A percentile compares a stretch with the other conserved stretches of the same genome.
Evolutionary conservation across 2,797 vertebrate species (phyloP).

Genomic region (Catharus ustulatus): DNA sequence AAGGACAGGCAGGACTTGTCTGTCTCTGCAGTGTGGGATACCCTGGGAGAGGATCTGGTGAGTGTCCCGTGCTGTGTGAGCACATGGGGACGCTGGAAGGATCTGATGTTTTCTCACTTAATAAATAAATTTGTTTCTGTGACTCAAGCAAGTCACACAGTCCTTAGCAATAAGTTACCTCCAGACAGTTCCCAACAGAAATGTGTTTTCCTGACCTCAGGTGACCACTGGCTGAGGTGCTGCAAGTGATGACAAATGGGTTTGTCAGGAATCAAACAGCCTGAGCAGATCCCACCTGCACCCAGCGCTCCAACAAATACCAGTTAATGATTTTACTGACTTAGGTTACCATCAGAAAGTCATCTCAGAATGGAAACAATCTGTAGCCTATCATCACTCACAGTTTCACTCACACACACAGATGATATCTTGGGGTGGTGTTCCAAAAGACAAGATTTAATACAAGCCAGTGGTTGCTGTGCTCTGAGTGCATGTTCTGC

Average conservation of each 20-base stretch:
- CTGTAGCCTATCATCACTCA: neutral
- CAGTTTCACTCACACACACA: neutral
- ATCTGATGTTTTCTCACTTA: neutral
- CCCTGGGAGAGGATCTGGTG: neutral
- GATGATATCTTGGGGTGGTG: neutral
- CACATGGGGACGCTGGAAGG: neutral
- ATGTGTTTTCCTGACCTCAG: neutral
- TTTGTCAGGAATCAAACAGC: neutral
- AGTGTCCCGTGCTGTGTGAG: neutral
- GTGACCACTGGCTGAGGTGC: neutral
- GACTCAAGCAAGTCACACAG: neutral
- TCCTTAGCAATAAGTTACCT: neutral
- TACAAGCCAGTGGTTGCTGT: neutral
- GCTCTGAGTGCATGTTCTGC: neutral
- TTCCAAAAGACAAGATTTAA: neutral
- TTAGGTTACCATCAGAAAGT: neutral
- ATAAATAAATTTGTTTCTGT: neutral
- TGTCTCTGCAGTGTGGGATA: neutral
- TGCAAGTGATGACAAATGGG: neutral
- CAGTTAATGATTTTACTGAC: neutral
- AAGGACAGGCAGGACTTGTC: neutral
- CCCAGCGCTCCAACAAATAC: neutral
- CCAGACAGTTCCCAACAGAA: neutral
- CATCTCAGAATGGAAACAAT: neutral
- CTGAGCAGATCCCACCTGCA: neutral